phyloP scores from a whole-genome alignment of 2,113 vertebrate species.

The Tachuris rubrigastra region DNA sequence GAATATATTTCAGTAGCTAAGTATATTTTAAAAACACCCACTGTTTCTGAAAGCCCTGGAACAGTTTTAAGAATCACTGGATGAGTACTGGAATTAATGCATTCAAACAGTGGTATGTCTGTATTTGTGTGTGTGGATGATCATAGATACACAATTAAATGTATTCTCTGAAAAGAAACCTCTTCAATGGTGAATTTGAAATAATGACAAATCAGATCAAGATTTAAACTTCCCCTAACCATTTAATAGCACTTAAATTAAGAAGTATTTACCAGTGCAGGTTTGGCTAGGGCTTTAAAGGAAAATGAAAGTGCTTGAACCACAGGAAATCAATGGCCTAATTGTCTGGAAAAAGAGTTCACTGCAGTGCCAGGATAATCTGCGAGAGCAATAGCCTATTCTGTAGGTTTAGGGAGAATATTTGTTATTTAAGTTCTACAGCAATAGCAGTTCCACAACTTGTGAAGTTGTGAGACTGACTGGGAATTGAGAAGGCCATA shows the following conservation, averaged over 20 bases:
- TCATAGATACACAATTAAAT: background rate
- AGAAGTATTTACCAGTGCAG: background rate
- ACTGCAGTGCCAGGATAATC: background rate
- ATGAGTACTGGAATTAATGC: background rate
- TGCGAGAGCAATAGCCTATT: background rate
- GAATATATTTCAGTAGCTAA: background rate
- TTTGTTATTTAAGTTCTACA: background rate
- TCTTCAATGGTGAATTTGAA: background rate
- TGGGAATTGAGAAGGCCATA: background rate
- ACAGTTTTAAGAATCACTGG: background rate
- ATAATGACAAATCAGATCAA: background rate
- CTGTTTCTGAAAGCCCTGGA: background rate
- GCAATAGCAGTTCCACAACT: background rate
- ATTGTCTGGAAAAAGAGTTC: conserved; percentile 37
- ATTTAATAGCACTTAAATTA: conserved; percentile 25
- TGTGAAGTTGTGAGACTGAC: background rate
- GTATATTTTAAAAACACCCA: background rate
- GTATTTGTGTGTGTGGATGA: background rate
- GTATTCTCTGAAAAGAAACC: background rate
- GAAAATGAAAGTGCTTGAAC: background rate
- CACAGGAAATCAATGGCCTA: conserved; percentile 38
- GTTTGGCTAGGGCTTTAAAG: background rate
- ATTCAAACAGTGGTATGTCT: background rate
- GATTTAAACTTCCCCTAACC: background rate
- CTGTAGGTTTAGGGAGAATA: background rate